phyloP scores from a whole-genome alignment of 2,113 vertebrate genomes.

The Microcebus murinus region DNA sequence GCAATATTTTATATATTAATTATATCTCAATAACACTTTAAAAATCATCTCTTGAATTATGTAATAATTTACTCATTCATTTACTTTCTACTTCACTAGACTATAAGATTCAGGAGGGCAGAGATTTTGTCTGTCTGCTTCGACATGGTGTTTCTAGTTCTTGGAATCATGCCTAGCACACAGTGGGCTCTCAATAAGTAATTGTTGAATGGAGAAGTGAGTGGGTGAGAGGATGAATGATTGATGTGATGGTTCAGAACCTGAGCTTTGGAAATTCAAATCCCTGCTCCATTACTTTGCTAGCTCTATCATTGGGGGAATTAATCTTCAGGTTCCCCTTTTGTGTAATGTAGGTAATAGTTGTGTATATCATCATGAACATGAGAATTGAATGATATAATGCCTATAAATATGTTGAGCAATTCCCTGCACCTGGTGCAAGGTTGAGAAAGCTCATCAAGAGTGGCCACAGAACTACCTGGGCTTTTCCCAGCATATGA shows the following conservation, averaged over 20 bases:
- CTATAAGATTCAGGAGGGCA: not conserved
- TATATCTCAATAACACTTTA: not conserved
- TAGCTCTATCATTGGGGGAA: not conserved
- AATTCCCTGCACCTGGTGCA: not conserved
- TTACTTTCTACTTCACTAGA: not conserved
- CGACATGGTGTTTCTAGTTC: not conserved
- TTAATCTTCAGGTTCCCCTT: not conserved
- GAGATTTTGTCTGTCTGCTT: not conserved
- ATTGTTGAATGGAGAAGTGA: not conserved
- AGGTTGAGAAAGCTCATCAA: not conserved
- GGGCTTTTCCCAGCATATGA: not conserved
- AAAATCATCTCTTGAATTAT: not conserved
- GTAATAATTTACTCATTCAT: not conserved
- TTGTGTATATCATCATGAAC: not conserved
- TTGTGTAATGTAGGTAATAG: not conserved
- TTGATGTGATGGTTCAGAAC: not conserved
- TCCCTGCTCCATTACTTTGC: not conserved
- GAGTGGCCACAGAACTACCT: not conserved
- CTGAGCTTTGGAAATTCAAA: not conserved
- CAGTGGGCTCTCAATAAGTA: not conserved
- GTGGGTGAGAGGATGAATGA: not conserved
- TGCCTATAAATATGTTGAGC: not conserved
- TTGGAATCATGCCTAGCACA: not conserved
- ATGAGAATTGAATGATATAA: not conserved
- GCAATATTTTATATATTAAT: not conserved